Evolutionary conservation across 2,797 vertebrate species (phyloP).

Genomic region (Labroides dimidiatus): DNA sequence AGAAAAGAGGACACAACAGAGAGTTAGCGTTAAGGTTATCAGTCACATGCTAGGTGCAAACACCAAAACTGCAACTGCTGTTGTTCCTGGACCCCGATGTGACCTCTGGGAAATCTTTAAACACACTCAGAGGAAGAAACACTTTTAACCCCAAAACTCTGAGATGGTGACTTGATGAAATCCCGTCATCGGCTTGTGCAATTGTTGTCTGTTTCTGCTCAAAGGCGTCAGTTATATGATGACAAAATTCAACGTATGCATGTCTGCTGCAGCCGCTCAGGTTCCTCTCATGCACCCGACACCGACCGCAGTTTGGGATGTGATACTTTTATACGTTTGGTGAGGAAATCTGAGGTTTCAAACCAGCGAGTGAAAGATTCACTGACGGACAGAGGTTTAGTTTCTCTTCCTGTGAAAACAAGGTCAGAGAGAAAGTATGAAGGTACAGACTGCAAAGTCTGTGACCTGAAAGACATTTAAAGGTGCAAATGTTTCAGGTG

Average conservation of each 20-base stretch:
- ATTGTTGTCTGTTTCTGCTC: not conserved
- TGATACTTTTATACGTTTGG: too few species aligned
- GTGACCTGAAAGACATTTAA: too few species aligned
- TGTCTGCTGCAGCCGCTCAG: too few species aligned
- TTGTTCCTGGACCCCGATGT: slow-evolving; percentile 29
- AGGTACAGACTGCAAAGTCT: slow-evolving; percentile 6
- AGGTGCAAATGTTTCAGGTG: too few species aligned
- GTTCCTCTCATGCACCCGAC: too few species aligned
- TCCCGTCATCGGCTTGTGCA: not conserved
- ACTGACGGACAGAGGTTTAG: not conserved
- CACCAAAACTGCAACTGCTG: slow-evolving; percentile 26
- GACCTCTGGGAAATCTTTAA: slow-evolving; percentile 28
- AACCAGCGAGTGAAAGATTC: not conserved
- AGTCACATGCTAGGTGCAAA: slow-evolving; percentile 47
- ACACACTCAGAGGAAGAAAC: not conserved
- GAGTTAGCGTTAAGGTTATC: slow-evolving; percentile 19
- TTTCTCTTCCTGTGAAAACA: slow-evolving; percentile 7
- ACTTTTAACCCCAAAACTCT: not conserved
- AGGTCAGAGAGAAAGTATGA: slow-evolving; percentile 23
- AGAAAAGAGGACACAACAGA: not conserved
- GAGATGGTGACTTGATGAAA: not conserved
- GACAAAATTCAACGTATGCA: too few species aligned
- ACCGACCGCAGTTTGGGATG: too few species aligned
- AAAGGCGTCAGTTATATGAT: not conserved
- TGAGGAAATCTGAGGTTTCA: not conserved